Evolutionary conservation across 2,113 vertebrate genomes (phyloP), one percentile per base, ranked within the genome.

Genomic region (Brachyhypopomus occidentalis): DNA sequence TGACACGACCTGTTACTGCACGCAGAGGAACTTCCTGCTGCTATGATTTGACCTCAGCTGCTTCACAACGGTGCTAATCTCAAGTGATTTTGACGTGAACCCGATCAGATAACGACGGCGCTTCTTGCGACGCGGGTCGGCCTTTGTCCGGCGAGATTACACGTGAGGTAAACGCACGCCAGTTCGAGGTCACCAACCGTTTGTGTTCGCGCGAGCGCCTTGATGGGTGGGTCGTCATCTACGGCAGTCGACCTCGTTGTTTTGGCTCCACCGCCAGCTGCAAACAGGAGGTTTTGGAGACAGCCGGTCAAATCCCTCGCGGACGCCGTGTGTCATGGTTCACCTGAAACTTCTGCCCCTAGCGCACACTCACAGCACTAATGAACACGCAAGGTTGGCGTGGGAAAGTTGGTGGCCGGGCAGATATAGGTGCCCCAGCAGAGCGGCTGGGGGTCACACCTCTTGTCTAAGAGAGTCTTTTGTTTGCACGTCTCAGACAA

Each of bases 311-410:
- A 69, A 27, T 23, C 60, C 77, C 64, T 59, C 72, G 67, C 16
- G 9, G 72, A 41, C 72, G 63, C 70, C 30, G 5, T 67, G 72
- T 25, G 11, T 81, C 62, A 71, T 95, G 95, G 93, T 95, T 96
- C 96, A 97, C 96, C 96, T 98, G 96, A 96, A 96, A 96, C 91
- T 95, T 97, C 96, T 96, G 94, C 93, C 94, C 94, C 94, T 91
- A 94, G 95, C 94, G 94, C 94, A 94, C 92, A 93, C 91, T 92
- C 52, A 23, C 66, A 19, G 62, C 92, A 93, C 62, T 86, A 96
- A 96, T 95, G 93, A 95, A 94, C 92, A 94, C 64, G 92, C 85
- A 91, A 94, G 95, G 95, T 95, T 96, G 96, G 95, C 95, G 95
- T 97, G 96, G 96, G 96, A 97, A 96, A 95, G 94, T 93, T 93